Base-by-base conservation (phyloP, 2,888 invertebrate species). In the Coleophora flavipennella region DNA sequence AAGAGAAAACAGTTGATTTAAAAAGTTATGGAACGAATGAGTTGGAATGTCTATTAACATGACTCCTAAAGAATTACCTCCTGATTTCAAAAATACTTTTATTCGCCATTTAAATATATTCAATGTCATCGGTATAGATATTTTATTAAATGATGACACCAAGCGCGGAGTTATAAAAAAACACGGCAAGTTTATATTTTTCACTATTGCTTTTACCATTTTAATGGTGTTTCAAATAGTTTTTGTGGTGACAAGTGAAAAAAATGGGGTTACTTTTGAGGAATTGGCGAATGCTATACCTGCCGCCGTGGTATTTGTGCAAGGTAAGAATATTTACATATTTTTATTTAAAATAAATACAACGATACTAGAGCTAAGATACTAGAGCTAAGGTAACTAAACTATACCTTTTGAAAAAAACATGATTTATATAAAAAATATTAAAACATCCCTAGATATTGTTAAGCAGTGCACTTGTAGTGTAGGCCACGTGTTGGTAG, bases 71-170 rank as follows among this genome's bases (percentile, higher is more conserved):
- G 20, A 20, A 20, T 39, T 60, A 4, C 45, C 50, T 0, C 1
- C 20, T 8, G 49, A 46, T n/a, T 57, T 49, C 28, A 51, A 35
- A 41, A 43, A 42, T 13, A 59, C 52, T 4, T 49, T 52, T 13
- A 33, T 12, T 1, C 38, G 36, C 1, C 53, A 48, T 28, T 12
- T 46, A 10, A 12, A 27, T 11, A 33, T 55, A 1, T 38, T 56
- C 3, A 36, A 43, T 39, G 39, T 39, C 7, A 45, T 57, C 11
- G 59, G 59, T 1, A 35, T 59, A 8, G 45, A 51, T n/a, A 39
- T 57, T 11, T 51, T 57, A n/a, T n/a, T n/a, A n/a, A n/a, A n/a
- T 9, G 42, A 44, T 1, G 14, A 44, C 12, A 26, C 50, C 1
- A 26, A 32, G 1, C 25, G 20, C 13, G 29, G n/a, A 11, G 35